Evolutionary conservation across 2,113 vertebrate species (phyloP).

Genomic region (Scomber colias): DNA sequence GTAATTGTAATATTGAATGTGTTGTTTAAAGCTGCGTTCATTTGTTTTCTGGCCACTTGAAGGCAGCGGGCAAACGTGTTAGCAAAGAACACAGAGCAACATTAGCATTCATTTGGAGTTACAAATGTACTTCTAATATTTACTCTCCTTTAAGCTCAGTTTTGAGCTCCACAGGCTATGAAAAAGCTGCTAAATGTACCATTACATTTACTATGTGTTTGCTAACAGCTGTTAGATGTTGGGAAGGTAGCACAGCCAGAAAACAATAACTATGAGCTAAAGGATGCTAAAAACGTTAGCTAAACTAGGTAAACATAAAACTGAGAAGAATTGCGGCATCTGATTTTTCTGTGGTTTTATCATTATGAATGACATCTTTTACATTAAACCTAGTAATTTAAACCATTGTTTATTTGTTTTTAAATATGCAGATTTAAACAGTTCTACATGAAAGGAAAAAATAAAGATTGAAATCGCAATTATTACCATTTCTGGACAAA

Average conservation of each 20-base stretch:
- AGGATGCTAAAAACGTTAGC: background rate
- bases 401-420: too few relatives aligned
- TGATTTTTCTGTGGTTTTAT: background rate
- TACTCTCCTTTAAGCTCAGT: background rate
- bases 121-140: background rate
- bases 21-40: slow-evolving; percentile 32
- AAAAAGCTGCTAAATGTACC: background rate
- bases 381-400: background rate
- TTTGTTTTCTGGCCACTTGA: background rate
- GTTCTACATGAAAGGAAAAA: too few relatives aligned
- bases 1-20: slow-evolving; percentile 11
- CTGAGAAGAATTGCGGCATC: background rate
- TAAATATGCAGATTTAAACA: too few relatives aligned
- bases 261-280: background rate
- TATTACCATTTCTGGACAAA: too few relatives aligned
- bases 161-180: background rate
- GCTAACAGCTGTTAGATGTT: background rate
- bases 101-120: background rate
- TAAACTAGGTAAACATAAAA: background rate
- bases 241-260: background rate
- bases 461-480: too few relatives aligned
- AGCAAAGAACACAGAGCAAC: slow-evolving; percentile 3
- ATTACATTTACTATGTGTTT: background rate
- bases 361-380: background rate
- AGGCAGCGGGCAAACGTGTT: background rate